Evolutionary conservation across 1,140 invertebrate genomes (phyloP).

Genomic region (Drosophila ananassae): DNA sequence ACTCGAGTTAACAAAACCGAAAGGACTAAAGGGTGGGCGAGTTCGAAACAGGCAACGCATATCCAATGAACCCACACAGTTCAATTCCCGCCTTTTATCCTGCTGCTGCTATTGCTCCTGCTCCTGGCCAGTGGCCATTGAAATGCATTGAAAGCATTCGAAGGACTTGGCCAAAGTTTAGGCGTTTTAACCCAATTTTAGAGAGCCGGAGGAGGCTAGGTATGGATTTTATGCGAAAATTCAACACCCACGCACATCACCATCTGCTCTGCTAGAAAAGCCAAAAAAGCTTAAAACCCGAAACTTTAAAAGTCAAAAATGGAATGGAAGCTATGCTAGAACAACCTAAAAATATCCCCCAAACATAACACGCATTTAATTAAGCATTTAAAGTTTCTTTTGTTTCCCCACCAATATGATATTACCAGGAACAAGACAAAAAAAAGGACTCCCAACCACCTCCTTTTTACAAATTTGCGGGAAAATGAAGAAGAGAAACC

Average conservation of each 20-base stretch:
- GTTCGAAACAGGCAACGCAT: conserved; percentile 39
- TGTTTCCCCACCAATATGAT: neutral
- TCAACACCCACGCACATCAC: neutral
- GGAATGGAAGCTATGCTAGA: too few relatives aligned
- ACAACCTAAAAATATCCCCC: too few relatives aligned
- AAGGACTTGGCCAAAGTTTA: conserved; percentile 16
- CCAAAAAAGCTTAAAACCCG: neutral
- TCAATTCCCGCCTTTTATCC: conserved; percentile 33
- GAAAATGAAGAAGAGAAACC: conserved; percentile 21
- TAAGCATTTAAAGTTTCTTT: too few relatives aligned
- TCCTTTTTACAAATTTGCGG: conserved; percentile 4
- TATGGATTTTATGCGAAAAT: conserved; percentile 10
- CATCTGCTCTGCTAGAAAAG: too few relatives aligned
- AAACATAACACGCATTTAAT: too few relatives aligned
- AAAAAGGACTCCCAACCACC: neutral
- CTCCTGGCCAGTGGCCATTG: conserved; percentile 26
- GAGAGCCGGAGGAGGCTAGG: neutral
- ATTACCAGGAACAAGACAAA: neutral
- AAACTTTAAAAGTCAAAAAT: neutral
- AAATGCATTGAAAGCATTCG: conserved; percentile 28
- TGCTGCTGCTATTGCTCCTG: neutral
- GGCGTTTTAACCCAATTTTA: conserved; percentile 39
- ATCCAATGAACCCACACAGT: conserved; percentile 49
- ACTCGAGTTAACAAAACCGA: conserved; percentile 16
- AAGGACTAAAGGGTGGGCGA: neutral